Evolutionary conservation across 2,797 vertebrate genomes (phyloP).

Genomic region (Eleutherodactylus coqui): DNA sequence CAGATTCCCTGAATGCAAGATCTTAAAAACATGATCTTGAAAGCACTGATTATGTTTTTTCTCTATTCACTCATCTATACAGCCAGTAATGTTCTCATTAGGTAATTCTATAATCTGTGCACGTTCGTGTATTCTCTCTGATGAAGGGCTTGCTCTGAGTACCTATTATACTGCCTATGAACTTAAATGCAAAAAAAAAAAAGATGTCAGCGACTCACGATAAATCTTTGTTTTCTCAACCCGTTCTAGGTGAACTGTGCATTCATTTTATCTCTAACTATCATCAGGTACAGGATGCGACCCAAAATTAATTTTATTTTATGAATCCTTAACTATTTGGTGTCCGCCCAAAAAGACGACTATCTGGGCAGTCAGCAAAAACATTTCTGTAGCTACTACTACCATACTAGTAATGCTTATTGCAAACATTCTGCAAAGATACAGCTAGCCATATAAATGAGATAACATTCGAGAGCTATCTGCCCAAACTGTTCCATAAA

Average conservation of each 20-base stretch:
- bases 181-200: slow-evolving; percentile 46
- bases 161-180: slow-evolving; percentile 51
- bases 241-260: neutral
- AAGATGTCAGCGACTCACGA: slow-evolving; percentile 34
- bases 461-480: too few relatives aligned
- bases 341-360: too few relatives aligned
- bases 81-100: slow-evolving; percentile 42
- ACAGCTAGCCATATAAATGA: too few relatives aligned
- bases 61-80: slow-evolving; percentile 39
- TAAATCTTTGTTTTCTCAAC: slow-evolving; percentile 12
- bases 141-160: slow-evolving; percentile 40
- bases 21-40: slow-evolving; percentile 45
- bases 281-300: neutral
- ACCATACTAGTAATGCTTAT: too few relatives aligned
- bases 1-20: slow-evolving; percentile 26
- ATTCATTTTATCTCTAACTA: neutral
- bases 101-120: slow-evolving; percentile 40
- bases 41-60: slow-evolving; percentile 41
- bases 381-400: too few relatives aligned
- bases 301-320: neutral
- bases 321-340: neutral
- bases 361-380: too few relatives aligned
- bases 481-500: too few relatives aligned
- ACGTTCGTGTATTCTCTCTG: slow-evolving; percentile 45
- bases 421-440: too few relatives aligned